Evolutionary conservation across 2,797 vertebrate species (phyloP), one percentile per base, ranked within the genome.

Genomic region (Lepilemur ruficaudatus): DNA sequence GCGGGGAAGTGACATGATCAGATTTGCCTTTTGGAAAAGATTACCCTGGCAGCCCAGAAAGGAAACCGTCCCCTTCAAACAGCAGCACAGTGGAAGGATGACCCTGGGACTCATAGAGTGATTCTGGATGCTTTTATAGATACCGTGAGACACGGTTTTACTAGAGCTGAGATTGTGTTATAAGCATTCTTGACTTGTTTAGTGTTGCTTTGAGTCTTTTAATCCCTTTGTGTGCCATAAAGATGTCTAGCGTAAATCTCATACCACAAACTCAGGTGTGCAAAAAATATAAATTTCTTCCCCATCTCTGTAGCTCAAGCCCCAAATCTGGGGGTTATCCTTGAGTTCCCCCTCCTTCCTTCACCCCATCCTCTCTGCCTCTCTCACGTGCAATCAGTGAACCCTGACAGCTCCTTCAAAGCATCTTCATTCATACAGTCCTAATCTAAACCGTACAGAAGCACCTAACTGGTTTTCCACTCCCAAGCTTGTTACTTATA

Each of bases 141-240:
- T 52, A 30, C 57, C 23, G 0, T 0, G 95, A 96, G 84, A 50
- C 2, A 2, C 81, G 43, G 67, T 69, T 92, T 92, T 72, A 91
- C 92, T 72, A 4, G 80, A 75, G 50, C 17, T 23, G 85, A 94
- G 88, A 82, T 82, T 41, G 92, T 43, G 61, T 90, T 81, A 48
- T 65, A 92, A 96, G 94, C 91, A 92, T 97, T 95, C 76, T 78
- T 67, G 81, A 86, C 87, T 90, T 38, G 87, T 88, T 95, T 93
- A 92, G 76, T 93, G 92, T 70, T 95, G 92, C 73, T 90, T 43
- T 14, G 88, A 78, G 96, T 73, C 90, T 94, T 82, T 38, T 28
- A 88, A 84, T 94, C 81, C 94, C 94, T 96, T 22, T 70, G 92
- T 67, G 91, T 82, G 57, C 92, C 61, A 86, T 92, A 85, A 79